Evolutionary conservation across 2,888 invertebrate genomes (phyloP).

Genomic region (Ormyrus thymus): DNA sequence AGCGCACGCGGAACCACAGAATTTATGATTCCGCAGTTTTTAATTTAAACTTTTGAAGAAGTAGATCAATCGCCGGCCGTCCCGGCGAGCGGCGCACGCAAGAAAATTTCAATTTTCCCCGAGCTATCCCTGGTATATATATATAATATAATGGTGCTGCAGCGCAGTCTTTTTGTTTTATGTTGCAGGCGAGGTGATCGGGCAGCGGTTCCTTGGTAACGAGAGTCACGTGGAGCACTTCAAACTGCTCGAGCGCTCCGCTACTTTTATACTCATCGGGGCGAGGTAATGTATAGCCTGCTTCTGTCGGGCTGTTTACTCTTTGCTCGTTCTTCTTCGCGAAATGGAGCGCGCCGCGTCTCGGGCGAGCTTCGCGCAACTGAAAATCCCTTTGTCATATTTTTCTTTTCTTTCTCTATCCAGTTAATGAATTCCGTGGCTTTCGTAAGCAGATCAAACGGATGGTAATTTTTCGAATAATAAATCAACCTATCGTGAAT

Average conservation of each 20-base stretch:
- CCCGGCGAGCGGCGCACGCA: background rate
- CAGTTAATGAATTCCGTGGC: too few species aligned
- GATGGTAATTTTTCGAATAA: too few species aligned
- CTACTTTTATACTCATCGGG: conserved; percentile 90
- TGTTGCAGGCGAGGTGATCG: conserved; percentile 83
- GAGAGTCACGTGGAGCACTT: conserved; percentile 89
- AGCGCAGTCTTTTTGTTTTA: conserved; percentile 61
- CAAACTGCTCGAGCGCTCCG: conserved; percentile 91
- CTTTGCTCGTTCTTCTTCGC: too few species aligned
- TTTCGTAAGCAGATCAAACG: too few species aligned
- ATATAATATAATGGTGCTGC: background rate
- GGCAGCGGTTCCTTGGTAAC: conserved; percentile 87
- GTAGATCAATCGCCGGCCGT: conserved; percentile 42
- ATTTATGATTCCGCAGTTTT: conserved; percentile 48
- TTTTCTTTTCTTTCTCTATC: too few species aligned
- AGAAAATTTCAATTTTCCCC: conserved; percentile 52
- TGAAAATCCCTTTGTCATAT: too few species aligned
- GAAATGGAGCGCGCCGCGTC: too few species aligned
- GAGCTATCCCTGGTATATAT: background rate
- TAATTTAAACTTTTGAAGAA: conserved; percentile 54
- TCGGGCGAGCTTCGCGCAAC: too few species aligned
- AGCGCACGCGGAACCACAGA: background rate
- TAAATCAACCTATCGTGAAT: too few species aligned
- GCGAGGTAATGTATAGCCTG: conserved; percentile 82
- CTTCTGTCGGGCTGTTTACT: too few species aligned